These are phyloP conservation scores for Pemphigus obesinymphae DNA, from an alignment of 1,140 invertebrate genomes.

Conservation along the genomic window DNA sequence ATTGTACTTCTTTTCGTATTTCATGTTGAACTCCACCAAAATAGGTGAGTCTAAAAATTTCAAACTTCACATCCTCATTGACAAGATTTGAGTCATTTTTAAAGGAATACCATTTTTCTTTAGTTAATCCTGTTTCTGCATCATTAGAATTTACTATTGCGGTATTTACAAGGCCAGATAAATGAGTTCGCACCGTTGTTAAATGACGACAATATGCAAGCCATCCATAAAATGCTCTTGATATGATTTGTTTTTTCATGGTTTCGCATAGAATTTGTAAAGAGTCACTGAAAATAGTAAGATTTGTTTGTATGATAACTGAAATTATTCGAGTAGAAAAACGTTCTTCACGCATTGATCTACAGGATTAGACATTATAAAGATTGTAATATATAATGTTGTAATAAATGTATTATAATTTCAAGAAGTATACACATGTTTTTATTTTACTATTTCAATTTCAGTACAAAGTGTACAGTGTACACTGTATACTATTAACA, in stretches of 20 bases:
- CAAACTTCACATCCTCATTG: conserved; percentile 59
- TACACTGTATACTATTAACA: too few relatives aligned
- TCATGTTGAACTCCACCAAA: conserved; percentile 78
- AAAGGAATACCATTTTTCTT: conserved; percentile 63
- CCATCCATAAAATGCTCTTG: conserved; percentile 94
- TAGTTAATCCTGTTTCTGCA: conserved; percentile 60
- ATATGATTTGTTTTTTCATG: conserved; percentile 91
- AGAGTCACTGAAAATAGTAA: conserved; percentile 51
- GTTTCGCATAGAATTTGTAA: conserved; percentile 80
- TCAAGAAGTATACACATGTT: too few relatives aligned
- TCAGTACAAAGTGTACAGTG: too few relatives aligned
- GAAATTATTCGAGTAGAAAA: too few relatives aligned
- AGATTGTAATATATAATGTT: too few relatives aligned
- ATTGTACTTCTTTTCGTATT: conserved; percentile 69
- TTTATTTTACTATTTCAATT: too few relatives aligned
- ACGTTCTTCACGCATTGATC: too few relatives aligned
- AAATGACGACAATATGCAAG: conserved; percentile 88
- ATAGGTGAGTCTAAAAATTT: conserved; percentile 79
- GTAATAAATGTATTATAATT: too few relatives aligned
- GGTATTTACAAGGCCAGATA: conserved; percentile 78
- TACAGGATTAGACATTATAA: too few relatives aligned
- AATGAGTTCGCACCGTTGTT: conserved; percentile 83
- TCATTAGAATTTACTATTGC: conserved; percentile 55
- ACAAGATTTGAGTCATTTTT: conserved; percentile 52
- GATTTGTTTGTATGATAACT: too few relatives aligned